A percentile compares a stretch with the other conserved stretches of the same genome.
Evolutionary conservation across 2,113 vertebrate genomes (phyloP).

Genomic region (Erpornis zantholeuca): DNA sequence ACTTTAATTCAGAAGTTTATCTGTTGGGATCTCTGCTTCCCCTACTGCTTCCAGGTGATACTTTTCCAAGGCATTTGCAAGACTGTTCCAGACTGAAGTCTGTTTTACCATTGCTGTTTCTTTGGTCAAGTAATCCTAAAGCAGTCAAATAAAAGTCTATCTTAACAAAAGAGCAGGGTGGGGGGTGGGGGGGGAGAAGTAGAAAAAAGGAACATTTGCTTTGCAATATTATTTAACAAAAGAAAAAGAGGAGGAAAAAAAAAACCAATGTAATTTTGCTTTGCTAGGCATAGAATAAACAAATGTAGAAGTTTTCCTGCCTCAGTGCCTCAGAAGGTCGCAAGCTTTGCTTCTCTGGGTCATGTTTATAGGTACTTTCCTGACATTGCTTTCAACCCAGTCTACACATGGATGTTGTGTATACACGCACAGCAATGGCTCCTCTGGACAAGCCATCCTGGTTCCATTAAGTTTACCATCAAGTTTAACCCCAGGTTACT

Average conservation of each 20-base stretch:
- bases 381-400: neutral
- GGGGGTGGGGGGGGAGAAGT: too few species aligned
- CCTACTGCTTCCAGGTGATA: neutral
- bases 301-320: neutral
- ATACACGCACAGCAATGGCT: neutral
- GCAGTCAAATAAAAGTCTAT: neutral
- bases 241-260: accelerated
- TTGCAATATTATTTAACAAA: neutral
- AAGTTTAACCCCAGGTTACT: neutral
- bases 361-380: neutral
- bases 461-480: neutral
- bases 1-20: neutral
- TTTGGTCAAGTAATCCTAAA: neutral
- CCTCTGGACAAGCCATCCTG: neutral
- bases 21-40: neutral
- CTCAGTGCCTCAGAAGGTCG: neutral
- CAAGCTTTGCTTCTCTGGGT: neutral
- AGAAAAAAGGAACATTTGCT: neutral
- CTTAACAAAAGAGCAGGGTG: neutral
- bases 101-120: neutral
- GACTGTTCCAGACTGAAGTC: neutral
- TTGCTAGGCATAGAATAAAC: neutral
- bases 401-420: accelerated
- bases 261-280: neutral
- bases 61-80: neutral